Evolutionary conservation across 2,797 vertebrate genomes (phyloP).

Genomic region (Rhadinocentrus ornatus): DNA sequence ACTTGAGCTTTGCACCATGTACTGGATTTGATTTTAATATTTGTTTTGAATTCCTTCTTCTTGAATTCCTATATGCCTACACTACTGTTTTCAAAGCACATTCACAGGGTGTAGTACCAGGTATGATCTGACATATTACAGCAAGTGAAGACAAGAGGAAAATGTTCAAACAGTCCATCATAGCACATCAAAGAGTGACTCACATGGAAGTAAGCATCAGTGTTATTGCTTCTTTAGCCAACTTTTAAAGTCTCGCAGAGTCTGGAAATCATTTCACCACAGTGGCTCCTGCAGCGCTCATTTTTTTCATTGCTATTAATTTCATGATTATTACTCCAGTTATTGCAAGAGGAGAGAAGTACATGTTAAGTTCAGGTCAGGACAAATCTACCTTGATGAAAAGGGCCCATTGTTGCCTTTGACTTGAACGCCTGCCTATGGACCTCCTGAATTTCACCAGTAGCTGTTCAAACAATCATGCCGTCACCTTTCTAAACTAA

Average conservation of each 20-base stretch:
- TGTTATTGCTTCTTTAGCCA: conserved; percentile 58
- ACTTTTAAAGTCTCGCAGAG: conserved; percentile 54
- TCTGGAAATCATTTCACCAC: conserved; percentile 72
- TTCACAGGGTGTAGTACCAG: background rate
- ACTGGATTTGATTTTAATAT: background rate
- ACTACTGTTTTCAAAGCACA: background rate
- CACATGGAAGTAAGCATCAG: conserved; percentile 43
- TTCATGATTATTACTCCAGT: conserved; percentile 64
- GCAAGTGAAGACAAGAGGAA: conserved; percentile 33
- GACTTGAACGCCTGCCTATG: conserved; percentile 50
- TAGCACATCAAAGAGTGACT: conserved; percentile 45
- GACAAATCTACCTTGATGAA: conserved; percentile 71
- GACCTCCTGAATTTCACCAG: conserved; percentile 57
- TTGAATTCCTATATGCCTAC: background rate
- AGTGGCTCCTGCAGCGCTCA: conserved; percentile 55
- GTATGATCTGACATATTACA: conserved; percentile 41
- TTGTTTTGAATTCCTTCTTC: conserved; percentile 3
- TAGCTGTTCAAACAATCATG: conserved; percentile 75
- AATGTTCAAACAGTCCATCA: conserved; percentile 52
- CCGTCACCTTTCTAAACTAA: too few relatives aligned
- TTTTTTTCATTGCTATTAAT: conserved; percentile 77
- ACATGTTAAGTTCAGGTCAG: conserved; percentile 68
- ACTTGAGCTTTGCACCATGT: background rate
- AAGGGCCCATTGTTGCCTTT: conserved; percentile 63
- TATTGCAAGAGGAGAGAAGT: conserved; percentile 49